Conservation (phyloP, 2,797 vertebrate species). For the Sylvilagus floridanus region DNA sequence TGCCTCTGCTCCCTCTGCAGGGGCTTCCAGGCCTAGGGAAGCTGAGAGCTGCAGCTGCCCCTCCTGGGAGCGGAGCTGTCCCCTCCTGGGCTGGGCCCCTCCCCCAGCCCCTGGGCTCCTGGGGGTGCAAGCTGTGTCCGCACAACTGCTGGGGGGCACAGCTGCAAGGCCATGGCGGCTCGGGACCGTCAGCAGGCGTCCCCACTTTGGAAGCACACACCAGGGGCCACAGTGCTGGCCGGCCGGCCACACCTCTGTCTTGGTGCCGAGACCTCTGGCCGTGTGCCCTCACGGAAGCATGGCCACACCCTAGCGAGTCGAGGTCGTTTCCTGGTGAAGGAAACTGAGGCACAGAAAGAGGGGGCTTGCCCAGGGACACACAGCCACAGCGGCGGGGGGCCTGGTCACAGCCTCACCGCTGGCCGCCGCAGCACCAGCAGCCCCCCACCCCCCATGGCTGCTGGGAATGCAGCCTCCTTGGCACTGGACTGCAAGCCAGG, state of each 20-base stretch:
- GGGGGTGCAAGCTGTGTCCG: no score
- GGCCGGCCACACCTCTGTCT: no score
- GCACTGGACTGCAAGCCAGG: not conserved
- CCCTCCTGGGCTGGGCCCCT: not conserved
- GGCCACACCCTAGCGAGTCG: fast-evolving
- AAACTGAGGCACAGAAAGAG: not conserved
- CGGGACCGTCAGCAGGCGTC: not conserved
- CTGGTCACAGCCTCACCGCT: no score
- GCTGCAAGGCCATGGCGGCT: not conserved
- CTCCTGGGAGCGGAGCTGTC: not conserved
- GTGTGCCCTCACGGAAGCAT: not conserved
- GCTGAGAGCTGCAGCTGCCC: not conserved
- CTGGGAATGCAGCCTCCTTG: not conserved
- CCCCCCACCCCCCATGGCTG: not conserved
- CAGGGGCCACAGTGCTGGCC: no score
- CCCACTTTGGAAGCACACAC: no score
- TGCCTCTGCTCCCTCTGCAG: not conserved
- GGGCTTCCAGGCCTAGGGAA: not conserved
- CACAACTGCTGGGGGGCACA: not conserved
- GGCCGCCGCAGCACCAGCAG: no score
- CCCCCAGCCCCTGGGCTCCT: not conserved
- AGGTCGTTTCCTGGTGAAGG: not conserved
- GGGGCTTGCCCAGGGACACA: not conserved
- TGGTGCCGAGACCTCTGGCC: not conserved
- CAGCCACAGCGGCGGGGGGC: not conserved